Evolutionary conservation across 1,140 invertebrate genomes (phyloP).

Genomic region (Hesperophylax magnus): DNA sequence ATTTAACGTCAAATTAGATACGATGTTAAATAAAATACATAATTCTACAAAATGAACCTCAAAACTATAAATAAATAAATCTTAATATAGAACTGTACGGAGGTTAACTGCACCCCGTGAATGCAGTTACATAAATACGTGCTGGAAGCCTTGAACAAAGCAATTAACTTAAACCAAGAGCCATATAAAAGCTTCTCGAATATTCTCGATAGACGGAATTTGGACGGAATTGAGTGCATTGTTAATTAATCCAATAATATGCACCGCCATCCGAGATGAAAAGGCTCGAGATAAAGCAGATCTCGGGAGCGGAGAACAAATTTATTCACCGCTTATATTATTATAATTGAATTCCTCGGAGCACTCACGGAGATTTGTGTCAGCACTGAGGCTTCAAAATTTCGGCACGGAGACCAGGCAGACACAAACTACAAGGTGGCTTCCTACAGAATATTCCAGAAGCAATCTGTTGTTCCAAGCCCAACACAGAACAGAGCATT

Average conservation of each 20-base stretch:
- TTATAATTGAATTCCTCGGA: conserved; percentile 12
- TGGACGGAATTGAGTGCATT: neutral
- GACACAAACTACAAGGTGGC: neutral
- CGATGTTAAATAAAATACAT: too few species aligned
- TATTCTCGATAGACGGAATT: neutral
- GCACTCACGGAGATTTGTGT: conserved; percentile 9
- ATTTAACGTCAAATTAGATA: too few species aligned
- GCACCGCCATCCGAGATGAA: neutral
- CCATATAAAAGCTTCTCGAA: neutral
- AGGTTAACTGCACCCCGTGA: too few species aligned
- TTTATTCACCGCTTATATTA: conserved; percentile 15
- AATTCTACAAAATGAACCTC: too few species aligned
- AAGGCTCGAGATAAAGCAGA: conserved; percentile 16
- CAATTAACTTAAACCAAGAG: neutral
- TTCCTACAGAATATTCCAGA: neutral
- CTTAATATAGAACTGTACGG: too few species aligned
- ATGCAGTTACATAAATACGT: too few species aligned
- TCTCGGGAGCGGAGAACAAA: conserved; percentile 4
- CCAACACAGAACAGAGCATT: neutral
- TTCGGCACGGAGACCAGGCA: neutral
- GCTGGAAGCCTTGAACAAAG: neutral
- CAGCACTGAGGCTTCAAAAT: neutral
- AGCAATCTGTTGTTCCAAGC: neutral
- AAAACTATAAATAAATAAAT: too few species aligned
- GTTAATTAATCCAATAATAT: conserved; percentile 14